Conservation (phyloP, 2,797 vertebrate species). For the Fistularia tabacaria region DNA sequence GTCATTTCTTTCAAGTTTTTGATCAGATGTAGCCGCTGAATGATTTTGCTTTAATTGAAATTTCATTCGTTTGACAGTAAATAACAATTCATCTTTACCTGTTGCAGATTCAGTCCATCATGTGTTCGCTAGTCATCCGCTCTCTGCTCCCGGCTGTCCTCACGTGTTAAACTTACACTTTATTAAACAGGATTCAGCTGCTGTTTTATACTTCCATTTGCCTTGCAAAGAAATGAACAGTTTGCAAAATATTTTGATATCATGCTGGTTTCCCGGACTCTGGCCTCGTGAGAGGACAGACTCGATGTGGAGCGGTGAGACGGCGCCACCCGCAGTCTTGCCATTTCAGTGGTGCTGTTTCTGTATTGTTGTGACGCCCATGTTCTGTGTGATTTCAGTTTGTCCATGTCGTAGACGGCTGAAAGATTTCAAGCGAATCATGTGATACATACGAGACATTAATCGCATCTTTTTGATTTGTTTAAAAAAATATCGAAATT, state of each 20-base stretch:
- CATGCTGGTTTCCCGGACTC: slow-evolving; percentile 27
- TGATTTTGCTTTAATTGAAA: slow-evolving; percentile 12
- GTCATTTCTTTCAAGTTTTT: slow-evolving; percentile 2
- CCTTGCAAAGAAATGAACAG: slow-evolving; percentile 46
- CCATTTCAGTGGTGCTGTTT: slow-evolving; percentile 15
- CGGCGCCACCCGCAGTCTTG: background rate
- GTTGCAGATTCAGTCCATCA: too few species aligned
- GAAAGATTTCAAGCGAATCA: too few species aligned
- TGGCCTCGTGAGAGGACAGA: slow-evolving; percentile 22
- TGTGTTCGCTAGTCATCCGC: too few species aligned
- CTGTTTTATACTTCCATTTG: slow-evolving; percentile 44
- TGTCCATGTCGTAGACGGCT: too few species aligned
- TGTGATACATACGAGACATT: too few species aligned
- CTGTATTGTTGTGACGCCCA: slow-evolving; percentile 9
- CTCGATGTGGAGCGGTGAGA: background rate
- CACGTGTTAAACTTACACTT: slow-evolving; percentile 16
- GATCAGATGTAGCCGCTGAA: slow-evolving; percentile 23
- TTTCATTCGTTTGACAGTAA: too few species aligned
- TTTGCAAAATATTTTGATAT: slow-evolving; percentile 41
- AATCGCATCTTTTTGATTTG: too few species aligned
- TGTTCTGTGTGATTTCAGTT: background rate
- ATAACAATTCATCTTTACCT: too few species aligned
- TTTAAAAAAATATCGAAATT: too few species aligned
- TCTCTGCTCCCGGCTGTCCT: slow-evolving; percentile 33
- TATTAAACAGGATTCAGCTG: slow-evolving; percentile 21